Base-by-base conservation (phyloP, 2,797 vertebrate species). In the Neosalanx taihuensis region DNA sequence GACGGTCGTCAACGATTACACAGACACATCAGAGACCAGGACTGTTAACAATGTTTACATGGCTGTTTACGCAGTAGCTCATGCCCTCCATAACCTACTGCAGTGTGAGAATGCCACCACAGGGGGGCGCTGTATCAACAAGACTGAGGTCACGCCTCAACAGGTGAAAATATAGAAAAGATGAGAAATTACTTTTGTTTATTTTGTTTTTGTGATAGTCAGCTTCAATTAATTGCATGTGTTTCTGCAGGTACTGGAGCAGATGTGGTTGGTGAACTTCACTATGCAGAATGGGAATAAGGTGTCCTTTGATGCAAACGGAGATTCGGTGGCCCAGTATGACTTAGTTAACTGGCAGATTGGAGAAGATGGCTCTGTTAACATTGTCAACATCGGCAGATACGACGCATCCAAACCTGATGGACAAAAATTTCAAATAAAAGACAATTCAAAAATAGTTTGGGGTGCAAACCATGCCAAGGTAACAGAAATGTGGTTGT, bases 331-430 rank as follows among this genome's bases (percentile, higher is more conserved):
- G 18, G 87, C 85, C 18, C 79, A 79, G 63, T 91, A 91, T 71
- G 88, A 90, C 65, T 68, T 91, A 20, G 81, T 91, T 2, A 91
- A 91, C 80, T 91, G 90, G 91, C 86, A 91, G 51, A 81, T 89
- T 29, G 82, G 73, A 62, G 80, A 83, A 1, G 79, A 88, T 2
- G 86, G 88, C 23, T 82, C 86, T 4, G 79, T 75, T 5, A 70
- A 88, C 31, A 84, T 91, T 64, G 60, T 87, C 4, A 85, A 68
- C 13, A 83, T 91, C 5, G 90, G 89, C n/a, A 73, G 72, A 33
- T 92, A 88, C 29, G 88, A 90, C 64, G 83, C 74, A 2, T 89
- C 87, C n/a, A 73, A 84, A 63, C 73, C 81, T 60, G 77, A 79
- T 0, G 78, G 66, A 2, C 5, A 83, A 23, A 77, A 70, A 68